phyloP scores from a whole-genome alignment of 2,888 invertebrate species.

The Eilema caniola region DNA sequence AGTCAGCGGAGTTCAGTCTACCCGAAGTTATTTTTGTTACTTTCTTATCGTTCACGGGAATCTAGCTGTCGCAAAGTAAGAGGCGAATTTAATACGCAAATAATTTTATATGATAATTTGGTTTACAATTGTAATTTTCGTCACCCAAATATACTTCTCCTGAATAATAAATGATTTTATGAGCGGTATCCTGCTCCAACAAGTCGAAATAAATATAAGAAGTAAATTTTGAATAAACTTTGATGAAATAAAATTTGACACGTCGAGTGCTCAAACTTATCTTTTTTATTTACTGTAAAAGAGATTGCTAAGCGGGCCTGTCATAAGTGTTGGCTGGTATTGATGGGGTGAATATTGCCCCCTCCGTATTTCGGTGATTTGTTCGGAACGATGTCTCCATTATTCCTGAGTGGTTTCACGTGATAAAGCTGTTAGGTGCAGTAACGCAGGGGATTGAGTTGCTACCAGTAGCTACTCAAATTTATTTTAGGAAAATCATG shows the following conservation, averaged over 20 bases:
- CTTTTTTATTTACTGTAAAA: neutral
- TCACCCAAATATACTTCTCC: too few species aligned
- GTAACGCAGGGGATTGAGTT: slow-evolving; percentile 27
- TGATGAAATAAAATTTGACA: neutral
- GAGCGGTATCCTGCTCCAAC: too few species aligned
- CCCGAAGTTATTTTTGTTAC: too few species aligned
- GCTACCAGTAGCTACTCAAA: slow-evolving; percentile 28
- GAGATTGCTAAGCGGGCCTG: slow-evolving; percentile 15
- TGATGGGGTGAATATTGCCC: slow-evolving; percentile 30
- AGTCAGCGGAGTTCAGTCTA: too few species aligned
- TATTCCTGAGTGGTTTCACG: slow-evolving; percentile 45
- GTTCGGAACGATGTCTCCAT: slow-evolving; percentile 46
- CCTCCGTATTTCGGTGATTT: slow-evolving; percentile 43
- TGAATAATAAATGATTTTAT: too few species aligned
- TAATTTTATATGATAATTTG: too few species aligned
- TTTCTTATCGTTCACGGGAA: too few species aligned
- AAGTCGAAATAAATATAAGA: too few species aligned
- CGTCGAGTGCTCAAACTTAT: neutral
- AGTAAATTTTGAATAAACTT: neutral
- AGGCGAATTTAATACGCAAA: too few species aligned
- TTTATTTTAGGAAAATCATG: slow-evolving; percentile 33
- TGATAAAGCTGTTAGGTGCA: slow-evolving; percentile 49
- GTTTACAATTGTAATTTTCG: too few species aligned
- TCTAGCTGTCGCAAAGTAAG: too few species aligned
- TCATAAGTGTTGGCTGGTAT: slow-evolving; percentile 30